Evolutionary conservation across 2,797 vertebrate genomes (phyloP).

Genomic region (Triplophysa yarkandensis): DNA sequence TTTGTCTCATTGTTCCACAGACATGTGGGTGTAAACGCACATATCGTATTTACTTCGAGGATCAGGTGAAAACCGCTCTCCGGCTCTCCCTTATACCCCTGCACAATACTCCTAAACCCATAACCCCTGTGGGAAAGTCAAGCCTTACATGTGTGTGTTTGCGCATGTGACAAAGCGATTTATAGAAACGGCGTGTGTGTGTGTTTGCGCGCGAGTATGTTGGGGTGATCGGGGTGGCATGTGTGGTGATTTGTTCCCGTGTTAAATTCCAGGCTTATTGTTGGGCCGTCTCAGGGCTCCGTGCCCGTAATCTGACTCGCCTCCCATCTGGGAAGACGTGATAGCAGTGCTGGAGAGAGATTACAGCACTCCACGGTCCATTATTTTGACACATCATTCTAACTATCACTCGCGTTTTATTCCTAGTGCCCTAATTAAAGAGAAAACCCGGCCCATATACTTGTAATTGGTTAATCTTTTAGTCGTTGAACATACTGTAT

Average conservation of each 20-base stretch:
- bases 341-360: constrained; percentile 64
- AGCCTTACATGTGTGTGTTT: constrained; percentile 30
- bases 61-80: constrained; percentile 48
- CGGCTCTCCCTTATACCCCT: constrained; percentile 46
- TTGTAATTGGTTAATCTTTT: constrained; percentile 44
- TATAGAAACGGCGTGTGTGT: constrained; percentile 43
- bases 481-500: constrained; percentile 11
- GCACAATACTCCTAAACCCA: constrained; percentile 40
- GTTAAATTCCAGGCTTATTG: constrained; percentile 73
- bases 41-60: constrained; percentile 64
- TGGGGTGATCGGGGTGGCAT: constrained; percentile 54
- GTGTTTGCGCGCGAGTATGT: constrained; percentile 29
- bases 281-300: constrained; percentile 54
- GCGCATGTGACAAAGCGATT: constrained; percentile 34
- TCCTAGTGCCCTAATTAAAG: constrained; percentile 33
- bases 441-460: constrained; percentile 12
- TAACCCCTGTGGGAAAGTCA: constrained; percentile 60
- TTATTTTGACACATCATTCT: constrained; percentile 56
- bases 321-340: constrained; percentile 74
- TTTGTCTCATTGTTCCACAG: constrained; percentile 47
- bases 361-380: constrained; percentile 61
- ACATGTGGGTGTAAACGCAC: constrained; percentile 53
- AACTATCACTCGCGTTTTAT: constrained; percentile 25
- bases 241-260: constrained; percentile 74
- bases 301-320: constrained; percentile 70